These are phyloP conservation scores for Neomonachus schauinslandi DNA, from an alignment of 2,113 vertebrate genomes.

Conservation along the genomic window DNA sequence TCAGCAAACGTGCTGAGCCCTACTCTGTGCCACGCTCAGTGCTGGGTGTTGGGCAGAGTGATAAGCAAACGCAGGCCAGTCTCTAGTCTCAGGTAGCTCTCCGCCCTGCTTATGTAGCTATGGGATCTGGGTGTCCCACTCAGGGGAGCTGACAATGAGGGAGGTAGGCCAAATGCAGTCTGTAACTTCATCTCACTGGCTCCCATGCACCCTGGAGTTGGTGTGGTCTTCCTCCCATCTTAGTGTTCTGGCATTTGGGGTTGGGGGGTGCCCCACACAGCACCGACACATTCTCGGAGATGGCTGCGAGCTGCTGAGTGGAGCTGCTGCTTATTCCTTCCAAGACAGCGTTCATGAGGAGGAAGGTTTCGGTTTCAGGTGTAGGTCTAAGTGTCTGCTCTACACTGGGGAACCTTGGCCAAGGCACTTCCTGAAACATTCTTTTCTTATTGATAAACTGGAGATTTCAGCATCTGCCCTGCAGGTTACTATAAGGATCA, in stretches of 20 bases:
- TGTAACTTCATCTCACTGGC: background rate
- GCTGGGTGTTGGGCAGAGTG: fast-evolving
- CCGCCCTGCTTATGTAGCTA: fast-evolving
- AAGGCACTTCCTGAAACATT: background rate
- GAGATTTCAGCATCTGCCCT: background rate
- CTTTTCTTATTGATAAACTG: background rate
- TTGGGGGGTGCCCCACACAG: fast-evolving
- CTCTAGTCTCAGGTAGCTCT: background rate
- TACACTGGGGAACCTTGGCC: background rate
- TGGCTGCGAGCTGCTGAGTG: background rate
- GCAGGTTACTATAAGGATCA: background rate
- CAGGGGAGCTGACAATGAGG: background rate
- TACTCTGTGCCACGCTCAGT: background rate
- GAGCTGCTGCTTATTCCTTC: background rate
- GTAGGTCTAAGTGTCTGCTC: background rate
- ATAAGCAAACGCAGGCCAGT: background rate
- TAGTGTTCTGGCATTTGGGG: background rate
- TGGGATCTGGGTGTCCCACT: background rate
- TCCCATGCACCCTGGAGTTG: background rate
- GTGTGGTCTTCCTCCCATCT: background rate
- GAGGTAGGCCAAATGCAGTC: too few species aligned
- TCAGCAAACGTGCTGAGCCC: background rate
- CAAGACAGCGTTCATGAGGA: background rate
- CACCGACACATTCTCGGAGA: fast-evolving
- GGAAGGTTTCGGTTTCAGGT: background rate